phyloP scores from a whole-genome alignment of 2,888 invertebrate species.

The Phyto melanocephala region DNA sequence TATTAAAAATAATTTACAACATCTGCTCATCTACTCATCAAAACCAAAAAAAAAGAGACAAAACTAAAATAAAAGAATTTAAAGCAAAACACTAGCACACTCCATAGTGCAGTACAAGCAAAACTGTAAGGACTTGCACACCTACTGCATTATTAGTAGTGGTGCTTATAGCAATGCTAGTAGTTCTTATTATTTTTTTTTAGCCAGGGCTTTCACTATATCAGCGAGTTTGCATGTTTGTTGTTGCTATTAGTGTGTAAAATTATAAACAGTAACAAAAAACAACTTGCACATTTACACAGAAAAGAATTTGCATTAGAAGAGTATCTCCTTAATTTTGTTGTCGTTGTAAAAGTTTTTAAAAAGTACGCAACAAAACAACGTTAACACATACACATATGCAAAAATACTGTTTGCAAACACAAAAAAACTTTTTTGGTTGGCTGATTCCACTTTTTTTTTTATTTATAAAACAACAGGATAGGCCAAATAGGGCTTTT shows the following conservation, averaged over 20 bases:
- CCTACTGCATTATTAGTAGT: conserved; percentile 24
- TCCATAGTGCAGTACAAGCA: conserved; percentile 4
- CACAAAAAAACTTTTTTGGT: conserved; percentile 46
- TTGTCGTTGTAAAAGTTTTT: conserved; percentile 39
- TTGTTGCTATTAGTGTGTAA: conserved; percentile 35
- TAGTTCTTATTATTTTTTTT: conserved; percentile 10
- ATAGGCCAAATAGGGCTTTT: conserved; percentile 32
- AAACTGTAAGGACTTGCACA: conserved; percentile 50
- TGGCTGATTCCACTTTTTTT: conserved; percentile 34
- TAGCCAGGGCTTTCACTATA: conserved; percentile 29
- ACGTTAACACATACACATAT: background rate
- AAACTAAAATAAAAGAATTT: background rate
- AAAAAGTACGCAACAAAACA: conserved; percentile 39
- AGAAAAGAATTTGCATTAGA: conserved; percentile 51
- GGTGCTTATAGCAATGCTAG: conserved; percentile 15
- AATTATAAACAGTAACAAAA: conserved; percentile 40
- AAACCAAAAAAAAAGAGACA: background rate
- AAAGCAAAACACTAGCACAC: background rate
- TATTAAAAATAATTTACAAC: conserved; percentile 61
- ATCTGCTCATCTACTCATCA: conserved; percentile 57
- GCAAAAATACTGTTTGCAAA: conserved; percentile 9
- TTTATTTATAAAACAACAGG: conserved; percentile 21
- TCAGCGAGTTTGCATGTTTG: conserved; percentile 44
- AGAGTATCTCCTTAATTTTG: conserved; percentile 34
- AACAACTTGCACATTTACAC: conserved; percentile 22